Evolutionary conservation across 1,140 invertebrate species (phyloP).

Genomic region (Pogonomyrmex barbatus): DNA sequence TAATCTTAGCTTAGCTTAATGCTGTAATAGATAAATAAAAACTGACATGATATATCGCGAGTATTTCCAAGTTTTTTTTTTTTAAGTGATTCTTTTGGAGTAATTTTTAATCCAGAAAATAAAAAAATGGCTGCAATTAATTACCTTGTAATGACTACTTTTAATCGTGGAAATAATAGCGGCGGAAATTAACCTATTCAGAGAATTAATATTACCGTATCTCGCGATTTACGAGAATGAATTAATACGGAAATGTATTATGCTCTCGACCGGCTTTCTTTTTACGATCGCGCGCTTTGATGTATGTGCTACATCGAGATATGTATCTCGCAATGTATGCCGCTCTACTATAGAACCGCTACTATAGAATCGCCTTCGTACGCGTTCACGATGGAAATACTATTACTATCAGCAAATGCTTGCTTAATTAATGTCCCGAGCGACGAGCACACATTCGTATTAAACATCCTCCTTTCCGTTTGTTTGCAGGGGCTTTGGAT

Average conservation of each 20-base stretch:
- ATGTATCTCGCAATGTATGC: constrained; percentile 27
- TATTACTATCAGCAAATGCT: constrained; percentile 49
- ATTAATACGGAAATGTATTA: constrained; percentile 44
- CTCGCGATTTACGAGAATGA: constrained; percentile 36
- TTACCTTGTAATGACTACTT: constrained; percentile 18
- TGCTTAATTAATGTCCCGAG: constrained; percentile 44
- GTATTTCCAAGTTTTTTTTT: neutral
- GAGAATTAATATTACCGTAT: constrained; percentile 23
- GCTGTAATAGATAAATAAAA: constrained; percentile 11
- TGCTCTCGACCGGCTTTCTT: neutral
- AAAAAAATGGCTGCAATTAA: constrained; percentile 2
- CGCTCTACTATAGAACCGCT: neutral
- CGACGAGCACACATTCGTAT: constrained; percentile 10
- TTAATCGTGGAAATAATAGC: constrained; percentile 16
- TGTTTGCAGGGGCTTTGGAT: constrained; percentile 97
- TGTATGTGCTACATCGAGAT: constrained; percentile 30
- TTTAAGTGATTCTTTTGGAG: constrained; percentile 2
- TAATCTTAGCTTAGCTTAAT: constrained; percentile 23
- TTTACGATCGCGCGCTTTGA: constrained; percentile 39
- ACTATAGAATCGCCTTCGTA: neutral
- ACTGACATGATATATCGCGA: neutral
- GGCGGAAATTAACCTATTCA: constrained; percentile 13
- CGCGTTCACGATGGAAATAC: constrained; percentile 36
- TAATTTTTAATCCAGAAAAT: constrained; percentile 3
- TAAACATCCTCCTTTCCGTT: constrained; percentile 81